Percentiles rank a stretch among this genome's conserved stretches.
phyloP scores from a whole-genome alignment of 2,797 vertebrate species.

The Xyrichtys novacula region DNA sequence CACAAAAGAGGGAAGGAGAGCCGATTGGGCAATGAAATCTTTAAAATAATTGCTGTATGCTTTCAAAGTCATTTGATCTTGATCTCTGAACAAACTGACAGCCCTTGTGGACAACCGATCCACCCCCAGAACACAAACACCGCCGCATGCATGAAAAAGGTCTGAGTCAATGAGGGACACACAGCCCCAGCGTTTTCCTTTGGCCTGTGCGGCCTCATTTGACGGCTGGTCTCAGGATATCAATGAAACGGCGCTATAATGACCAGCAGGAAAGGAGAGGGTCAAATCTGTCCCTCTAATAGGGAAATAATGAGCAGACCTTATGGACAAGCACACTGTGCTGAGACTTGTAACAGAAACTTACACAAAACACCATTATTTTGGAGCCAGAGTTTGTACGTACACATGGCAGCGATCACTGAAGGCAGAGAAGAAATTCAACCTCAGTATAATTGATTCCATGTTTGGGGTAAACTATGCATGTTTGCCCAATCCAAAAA shows the following conservation, averaged over 20 bases:
- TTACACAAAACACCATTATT: slow-evolving; percentile 56
- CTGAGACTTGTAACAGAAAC: slow-evolving; percentile 49
- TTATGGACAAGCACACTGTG: slow-evolving; percentile 59
- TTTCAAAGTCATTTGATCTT: not conserved
- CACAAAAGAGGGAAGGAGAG: not conserved
- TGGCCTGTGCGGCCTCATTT: slow-evolving; percentile 39
- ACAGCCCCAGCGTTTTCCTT: slow-evolving; percentile 20
- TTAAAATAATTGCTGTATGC: not conserved
- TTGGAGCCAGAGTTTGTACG: slow-evolving; percentile 35
- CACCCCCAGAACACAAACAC: slow-evolving; percentile 32
- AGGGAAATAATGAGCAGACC: slow-evolving; percentile 73
- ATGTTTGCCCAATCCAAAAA: slow-evolving; percentile 60
- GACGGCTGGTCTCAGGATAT: slow-evolving; percentile 49
- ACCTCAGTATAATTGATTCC: slow-evolving; percentile 69
- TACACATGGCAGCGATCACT: slow-evolving; percentile 17
- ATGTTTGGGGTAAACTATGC: slow-evolving; percentile 63
- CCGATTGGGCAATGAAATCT: not conserved
- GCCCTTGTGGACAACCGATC: not conserved
- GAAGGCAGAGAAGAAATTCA: slow-evolving; percentile 64
- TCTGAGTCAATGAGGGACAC: slow-evolving; percentile 9
- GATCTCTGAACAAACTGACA: not conserved
- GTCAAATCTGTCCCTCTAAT: slow-evolving; percentile 64
- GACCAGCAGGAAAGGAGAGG: slow-evolving; percentile 40
- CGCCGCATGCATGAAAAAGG: slow-evolving; percentile 29
- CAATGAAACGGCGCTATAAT: slow-evolving; percentile 55